Percentiles rank a stretch among this genome's conserved stretches.
phyloP scores from a whole-genome alignment of 2,113 vertebrate genomes.

The Apodemus sylvaticus region DNA sequence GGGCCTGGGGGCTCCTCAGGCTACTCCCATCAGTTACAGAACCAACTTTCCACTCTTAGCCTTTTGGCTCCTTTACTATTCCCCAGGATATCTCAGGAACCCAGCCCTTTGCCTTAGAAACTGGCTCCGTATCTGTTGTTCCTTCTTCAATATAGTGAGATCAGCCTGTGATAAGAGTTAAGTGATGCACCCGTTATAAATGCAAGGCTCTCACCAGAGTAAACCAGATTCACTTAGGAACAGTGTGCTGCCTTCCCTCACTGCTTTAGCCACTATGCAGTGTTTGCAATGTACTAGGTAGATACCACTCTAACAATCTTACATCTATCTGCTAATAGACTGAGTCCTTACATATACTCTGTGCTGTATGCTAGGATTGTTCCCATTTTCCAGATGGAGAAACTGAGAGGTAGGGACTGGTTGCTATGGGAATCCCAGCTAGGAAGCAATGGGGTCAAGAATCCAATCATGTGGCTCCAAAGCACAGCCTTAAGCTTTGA shows the following conservation, averaged over 20 bases:
- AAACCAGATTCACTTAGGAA: not conserved
- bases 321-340: not conserved
- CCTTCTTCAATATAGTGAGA: not conserved
- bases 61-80: not conserved
- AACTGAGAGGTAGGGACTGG: not conserved
- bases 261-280: not conserved
- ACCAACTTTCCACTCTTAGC: not conserved
- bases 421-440: not conserved
- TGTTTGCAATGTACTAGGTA: not conserved
- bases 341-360: not conserved
- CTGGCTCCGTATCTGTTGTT: not conserved
- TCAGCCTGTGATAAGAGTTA: not conserved
- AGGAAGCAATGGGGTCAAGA: not conserved
- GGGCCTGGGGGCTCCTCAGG: too few species aligned
- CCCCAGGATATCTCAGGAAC: not conserved
- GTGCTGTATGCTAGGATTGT: not conserved
- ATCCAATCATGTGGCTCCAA: not conserved
- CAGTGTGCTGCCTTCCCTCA: not conserved
- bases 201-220: not conserved
- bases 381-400: not conserved
- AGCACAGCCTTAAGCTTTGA: not conserved
- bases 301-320: not conserved
- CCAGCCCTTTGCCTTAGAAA: not conserved
- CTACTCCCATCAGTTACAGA: not conserved
- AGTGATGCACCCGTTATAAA: not conserved